Evolutionary conservation across 2,113 vertebrate genomes (phyloP).

Genomic region (Poecile atricapillus): DNA sequence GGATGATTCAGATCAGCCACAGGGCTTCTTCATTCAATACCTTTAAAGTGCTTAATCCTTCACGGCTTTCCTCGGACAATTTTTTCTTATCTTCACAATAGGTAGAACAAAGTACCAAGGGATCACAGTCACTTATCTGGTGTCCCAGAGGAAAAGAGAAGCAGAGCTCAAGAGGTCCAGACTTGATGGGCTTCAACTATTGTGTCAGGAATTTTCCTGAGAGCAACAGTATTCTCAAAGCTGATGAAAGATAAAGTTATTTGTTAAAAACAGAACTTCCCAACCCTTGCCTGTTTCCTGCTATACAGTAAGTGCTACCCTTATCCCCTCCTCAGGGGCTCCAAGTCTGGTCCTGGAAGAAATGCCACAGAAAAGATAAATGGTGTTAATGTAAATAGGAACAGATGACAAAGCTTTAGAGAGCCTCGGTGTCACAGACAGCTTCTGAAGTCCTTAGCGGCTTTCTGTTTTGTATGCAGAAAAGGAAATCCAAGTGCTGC

Average conservation of each 20-base stretch:
- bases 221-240: background rate
- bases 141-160: background rate
- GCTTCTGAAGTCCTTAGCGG: background rate
- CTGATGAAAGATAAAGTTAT: background rate
- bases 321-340: background rate
- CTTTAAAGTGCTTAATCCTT: background rate
- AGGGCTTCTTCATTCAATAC: background rate
- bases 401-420: background rate
- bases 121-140: background rate
- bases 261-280: constrained; percentile 40
- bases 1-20: background rate
- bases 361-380: background rate
- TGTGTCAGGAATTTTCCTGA: constrained; percentile 17
- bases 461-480: background rate
- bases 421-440: fast-evolving
- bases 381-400: background rate
- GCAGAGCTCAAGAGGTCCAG: background rate
- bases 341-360: background rate
- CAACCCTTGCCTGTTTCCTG: background rate
- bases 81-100: background rate
- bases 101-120: background rate
- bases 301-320: background rate
- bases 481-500: background rate
- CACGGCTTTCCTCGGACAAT: background rate
- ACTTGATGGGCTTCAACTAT: background rate